These are phyloP conservation scores for Cataglyphis albicans DNA, from an alignment of 2,888 invertebrate species.

Conservation along the genomic window DNA sequence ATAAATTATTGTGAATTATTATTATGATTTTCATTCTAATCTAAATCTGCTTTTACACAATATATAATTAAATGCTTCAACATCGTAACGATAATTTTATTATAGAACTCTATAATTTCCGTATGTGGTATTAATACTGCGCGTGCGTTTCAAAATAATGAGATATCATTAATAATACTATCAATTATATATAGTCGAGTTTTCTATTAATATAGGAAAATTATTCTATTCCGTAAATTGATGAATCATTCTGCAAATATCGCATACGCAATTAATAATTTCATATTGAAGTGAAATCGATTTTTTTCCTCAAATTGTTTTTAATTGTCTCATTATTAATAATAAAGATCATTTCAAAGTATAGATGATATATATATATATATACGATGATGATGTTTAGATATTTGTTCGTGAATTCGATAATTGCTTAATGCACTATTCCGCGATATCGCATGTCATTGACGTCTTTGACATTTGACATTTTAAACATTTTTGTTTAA, in stretches of 20 bases:
- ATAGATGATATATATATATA: background rate
- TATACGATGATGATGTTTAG: background rate
- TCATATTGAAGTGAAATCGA: background rate
- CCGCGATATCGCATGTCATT: background rate
- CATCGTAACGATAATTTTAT: conserved; percentile 20
- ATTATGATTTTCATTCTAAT: background rate
- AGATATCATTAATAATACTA: background rate
- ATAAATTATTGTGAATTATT: background rate
- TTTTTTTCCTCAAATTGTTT: background rate
- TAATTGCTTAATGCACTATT: background rate
- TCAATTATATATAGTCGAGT: background rate
- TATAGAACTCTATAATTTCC: conserved; percentile 26
- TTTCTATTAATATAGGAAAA: background rate
- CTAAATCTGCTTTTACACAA: conserved; percentile 6
- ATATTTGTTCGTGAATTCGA: background rate
- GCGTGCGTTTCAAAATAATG: conserved; percentile 5
- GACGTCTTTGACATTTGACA: background rate
- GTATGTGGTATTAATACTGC: conserved; percentile 5
- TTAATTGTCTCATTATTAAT: background rate
- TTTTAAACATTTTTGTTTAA: background rate
- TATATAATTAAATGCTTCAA: conserved; percentile 36
- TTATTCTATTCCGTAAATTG: background rate
- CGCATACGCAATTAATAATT: background rate
- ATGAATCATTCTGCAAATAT: background rate
- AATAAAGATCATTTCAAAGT: background rate